phyloP scores from a whole-genome alignment of 2,797 vertebrate genomes.

The Rousettus madagascariensis region DNA sequence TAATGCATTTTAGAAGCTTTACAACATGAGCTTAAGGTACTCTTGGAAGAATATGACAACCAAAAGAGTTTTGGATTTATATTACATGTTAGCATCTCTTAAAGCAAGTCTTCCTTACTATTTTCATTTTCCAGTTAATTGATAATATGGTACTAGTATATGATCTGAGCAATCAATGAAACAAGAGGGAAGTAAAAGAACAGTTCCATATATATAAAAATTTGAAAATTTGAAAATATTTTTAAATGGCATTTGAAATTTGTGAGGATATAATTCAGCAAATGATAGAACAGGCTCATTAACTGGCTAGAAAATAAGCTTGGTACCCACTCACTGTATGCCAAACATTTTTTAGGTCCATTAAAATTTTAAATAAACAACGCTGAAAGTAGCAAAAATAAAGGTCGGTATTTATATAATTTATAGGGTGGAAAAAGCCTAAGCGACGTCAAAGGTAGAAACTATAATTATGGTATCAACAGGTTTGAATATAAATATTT shows the following conservation, averaged over 20 bases:
- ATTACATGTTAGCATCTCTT: not conserved
- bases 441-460: not conserved
- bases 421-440: not conserved
- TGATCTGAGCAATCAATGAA: not conserved
- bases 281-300: not conserved
- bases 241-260: not conserved
- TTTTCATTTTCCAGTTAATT: conserved; percentile 9
- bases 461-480: not conserved
- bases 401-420: not conserved
- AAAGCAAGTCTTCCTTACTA: not conserved
- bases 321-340: not conserved
- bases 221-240: not conserved
- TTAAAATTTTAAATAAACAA: conserved; percentile 40
- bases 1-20: not conserved
- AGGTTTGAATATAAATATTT: not conserved
- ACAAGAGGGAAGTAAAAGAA: not conserved
- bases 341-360: not conserved
- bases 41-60: not conserved
- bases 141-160: not conserved
- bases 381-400: not conserved
- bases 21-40: not conserved
- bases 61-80: conserved; percentile 21
- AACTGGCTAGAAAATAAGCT: not conserved
- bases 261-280: conserved; percentile 28
- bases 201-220: not conserved